A percentile compares a stretch with the other conserved stretches of the same genome.
These are phyloP conservation scores for Leptinotarsa lineolata DNA, from an alignment of 1,140 invertebrate genomes.

Conservation along the genomic window DNA sequence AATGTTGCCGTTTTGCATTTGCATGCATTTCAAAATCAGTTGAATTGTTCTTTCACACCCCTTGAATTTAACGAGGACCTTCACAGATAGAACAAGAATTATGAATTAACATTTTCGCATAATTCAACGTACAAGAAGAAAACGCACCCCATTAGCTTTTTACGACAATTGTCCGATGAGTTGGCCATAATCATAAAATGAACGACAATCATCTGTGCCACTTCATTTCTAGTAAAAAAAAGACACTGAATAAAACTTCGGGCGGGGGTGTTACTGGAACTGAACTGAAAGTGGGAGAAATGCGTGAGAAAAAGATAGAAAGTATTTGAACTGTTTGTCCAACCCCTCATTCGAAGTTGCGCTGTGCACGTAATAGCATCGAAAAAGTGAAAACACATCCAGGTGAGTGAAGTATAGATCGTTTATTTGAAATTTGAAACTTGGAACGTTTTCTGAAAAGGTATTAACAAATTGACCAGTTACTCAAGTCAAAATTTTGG, in stretches of 20 bases:
- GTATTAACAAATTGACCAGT: too few relatives aligned
- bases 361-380: conserved; percentile 29
- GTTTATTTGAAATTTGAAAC: background rate
- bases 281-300: conserved; percentile 34
- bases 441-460: too few relatives aligned
- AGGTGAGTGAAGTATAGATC: background rate
- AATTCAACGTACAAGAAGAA: too few relatives aligned
- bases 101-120: too few relatives aligned
- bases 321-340: conserved; percentile 30
- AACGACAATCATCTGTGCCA: background rate
- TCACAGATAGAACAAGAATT: too few relatives aligned
- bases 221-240: conserved; percentile 23
- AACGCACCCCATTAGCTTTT: conserved; percentile 4
- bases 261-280: conserved; percentile 29
- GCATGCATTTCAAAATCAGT: too few relatives aligned
- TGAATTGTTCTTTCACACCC: too few relatives aligned
- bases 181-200: conserved; percentile 8
- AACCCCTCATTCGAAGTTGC: conserved; percentile 35
- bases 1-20: too few relatives aligned
- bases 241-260: conserved; percentile 26
- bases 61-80: too few relatives aligned
- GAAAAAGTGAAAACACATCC: conserved; percentile 12
- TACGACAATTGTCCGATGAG: background rate
- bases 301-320: conserved; percentile 30
- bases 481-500: too few relatives aligned